Evolutionary conservation across 2,888 invertebrate species (phyloP).

Genomic region (Sarcophaga subvicina): DNA sequence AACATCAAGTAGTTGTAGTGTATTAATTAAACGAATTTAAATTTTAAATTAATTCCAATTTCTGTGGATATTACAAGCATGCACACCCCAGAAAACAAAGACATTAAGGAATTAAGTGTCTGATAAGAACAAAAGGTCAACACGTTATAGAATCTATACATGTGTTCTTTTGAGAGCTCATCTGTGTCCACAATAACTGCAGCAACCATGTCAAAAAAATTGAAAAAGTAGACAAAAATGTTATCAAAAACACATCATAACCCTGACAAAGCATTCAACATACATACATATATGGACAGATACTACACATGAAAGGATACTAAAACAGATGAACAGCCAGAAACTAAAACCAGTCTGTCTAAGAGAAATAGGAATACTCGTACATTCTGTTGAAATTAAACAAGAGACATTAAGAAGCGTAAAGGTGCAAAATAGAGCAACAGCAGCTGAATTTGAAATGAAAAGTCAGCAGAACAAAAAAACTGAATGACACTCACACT

Average conservation of each 20-base stretch:
- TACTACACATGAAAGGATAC: not conserved
- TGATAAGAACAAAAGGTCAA: constrained; percentile 50
- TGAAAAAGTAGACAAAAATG: not conserved
- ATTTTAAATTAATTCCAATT: too few species aligned
- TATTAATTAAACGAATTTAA: too few species aligned
- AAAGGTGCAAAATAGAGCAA: constrained; percentile 65
- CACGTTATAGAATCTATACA: constrained; percentile 37
- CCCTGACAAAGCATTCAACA: not conserved
- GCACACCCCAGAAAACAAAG: not conserved
- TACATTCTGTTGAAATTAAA: constrained; percentile 49
- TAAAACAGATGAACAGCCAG: not conserved
- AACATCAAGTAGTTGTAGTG: too few species aligned
- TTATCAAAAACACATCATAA: constrained; percentile 36
- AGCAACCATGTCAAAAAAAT: not conserved
- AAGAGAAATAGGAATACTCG: not conserved
- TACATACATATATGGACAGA: not conserved
- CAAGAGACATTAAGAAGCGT: constrained; percentile 64
- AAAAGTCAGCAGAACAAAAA: constrained; percentile 11
- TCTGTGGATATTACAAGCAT: not conserved
- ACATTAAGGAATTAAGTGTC: constrained; percentile 37
- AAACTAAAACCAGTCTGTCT: not conserved
- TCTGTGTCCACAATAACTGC: constrained; percentile 23
- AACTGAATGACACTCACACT: constrained; percentile 34
- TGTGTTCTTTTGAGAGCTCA: constrained; percentile 10
- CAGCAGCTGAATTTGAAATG: constrained; percentile 54